Conservation (phyloP, 2,113 vertebrate species). For the Gambusia affinis region DNA sequence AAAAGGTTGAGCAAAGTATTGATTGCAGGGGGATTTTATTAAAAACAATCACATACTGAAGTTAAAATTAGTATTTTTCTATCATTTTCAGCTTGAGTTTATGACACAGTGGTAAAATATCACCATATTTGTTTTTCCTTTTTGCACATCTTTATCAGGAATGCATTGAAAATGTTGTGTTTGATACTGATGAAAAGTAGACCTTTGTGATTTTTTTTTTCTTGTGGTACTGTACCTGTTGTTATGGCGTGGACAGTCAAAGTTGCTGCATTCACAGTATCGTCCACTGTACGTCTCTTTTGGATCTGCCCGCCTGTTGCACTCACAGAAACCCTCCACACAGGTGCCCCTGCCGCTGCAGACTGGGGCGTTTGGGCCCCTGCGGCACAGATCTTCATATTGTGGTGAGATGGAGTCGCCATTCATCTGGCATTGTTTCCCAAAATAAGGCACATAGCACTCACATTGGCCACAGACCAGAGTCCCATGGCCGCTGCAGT, state of each 20-base stretch:
- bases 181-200: background rate
- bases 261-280: slow-evolving; percentile 67
- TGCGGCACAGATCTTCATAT: slow-evolving; percentile 13
- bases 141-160: background rate
- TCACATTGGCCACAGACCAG: slow-evolving; percentile 49
- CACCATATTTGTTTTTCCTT: background rate
- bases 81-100: background rate
- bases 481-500: slow-evolving; percentile 31
- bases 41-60: no score
- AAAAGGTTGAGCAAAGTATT: no score
- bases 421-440: slow-evolving; percentile 28
- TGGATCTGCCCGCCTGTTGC: background rate
- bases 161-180: background rate
- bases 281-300: slow-evolving; percentile 9
- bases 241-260: slow-evolving; percentile 28
- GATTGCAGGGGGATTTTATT: no score
- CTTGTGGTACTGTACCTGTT: slow-evolving; percentile 19
- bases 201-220: background rate
- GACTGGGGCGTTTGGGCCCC: background rate
- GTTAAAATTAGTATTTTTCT: background rate
- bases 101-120: background rate
- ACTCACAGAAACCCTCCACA: slow-evolving; percentile 41
- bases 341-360: slow-evolving; percentile 54
- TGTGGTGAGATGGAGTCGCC: fast-evolving
- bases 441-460: slow-evolving; percentile 18